Evolutionary conservation across 2,888 invertebrate species (phyloP), one percentile per base, ranked within the genome.

Genomic region (Oxycera nigricornis): DNA sequence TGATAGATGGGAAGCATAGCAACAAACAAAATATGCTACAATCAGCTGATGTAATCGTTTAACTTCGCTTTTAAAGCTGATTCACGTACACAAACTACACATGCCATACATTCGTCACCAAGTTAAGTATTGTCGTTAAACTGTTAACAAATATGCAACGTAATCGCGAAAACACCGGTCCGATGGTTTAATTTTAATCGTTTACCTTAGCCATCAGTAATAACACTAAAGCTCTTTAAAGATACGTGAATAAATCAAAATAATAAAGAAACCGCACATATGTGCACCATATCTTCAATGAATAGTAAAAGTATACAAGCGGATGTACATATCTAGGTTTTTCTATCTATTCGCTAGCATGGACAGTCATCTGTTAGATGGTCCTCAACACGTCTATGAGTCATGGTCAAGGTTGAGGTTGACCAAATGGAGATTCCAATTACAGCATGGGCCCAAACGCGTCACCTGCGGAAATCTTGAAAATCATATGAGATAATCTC

Each of bases 81-180:
- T n/a, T 55, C 52, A 2, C 17, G 3, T 35, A n/a, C 35, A 35
- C 17, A 46, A n/a, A n/a, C n/a, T n/a, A n/a, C n/a, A n/a, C n/a
- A n/a, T 35, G 11, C 14, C 46, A 2, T 46, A 14, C 46, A 7
- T 46, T 46, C 46, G 46, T 46, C 17, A 17, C n/a, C n/a, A n/a
- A n/a, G n/a, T n/a, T n/a, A n/a, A n/a, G n/a, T n/a, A n/a, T n/a
- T n/a, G n/a, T n/a, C n/a, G n/a, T n/a, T n/a, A n/a, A n/a, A n/a
- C n/a, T n/a, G n/a, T n/a, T n/a, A n/a, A n/a, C n/a, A 62, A 35
- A 20, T 31, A 22, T 62, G 62, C 62, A 46, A 28, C 17, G 67
- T 67, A 67, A 67, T 67, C 26, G 41, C 39, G 35, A 62, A 46
- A 67, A 39, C 39, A 62, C 35, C 62, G 39, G 39, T 62, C 31